These are phyloP conservation scores for Ictidomys tridecemlineatus DNA, from an alignment of 2,113 vertebrate species.

Conservation along the genomic window DNA sequence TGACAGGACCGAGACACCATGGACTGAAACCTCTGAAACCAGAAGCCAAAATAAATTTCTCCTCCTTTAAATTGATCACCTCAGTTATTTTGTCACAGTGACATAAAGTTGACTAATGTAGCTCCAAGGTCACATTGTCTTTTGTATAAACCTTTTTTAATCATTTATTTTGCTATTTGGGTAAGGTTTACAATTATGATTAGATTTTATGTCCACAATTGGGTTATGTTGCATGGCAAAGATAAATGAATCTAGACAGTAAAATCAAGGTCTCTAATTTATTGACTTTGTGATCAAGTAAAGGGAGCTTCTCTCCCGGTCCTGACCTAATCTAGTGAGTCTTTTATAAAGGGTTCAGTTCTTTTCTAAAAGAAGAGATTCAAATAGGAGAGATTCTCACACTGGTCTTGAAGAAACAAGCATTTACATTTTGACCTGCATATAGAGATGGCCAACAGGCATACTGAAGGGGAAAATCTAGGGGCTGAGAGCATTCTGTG, in stretches of 20 bases:
- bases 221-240: background rate
- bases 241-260: background rate
- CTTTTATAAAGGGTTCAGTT: background rate
- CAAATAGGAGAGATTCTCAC: background rate
- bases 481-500: background rate
- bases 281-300: background rate
- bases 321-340: background rate
- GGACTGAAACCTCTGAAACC: background rate
- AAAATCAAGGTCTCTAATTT: background rate
- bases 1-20: background rate
- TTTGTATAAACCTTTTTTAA: background rate
- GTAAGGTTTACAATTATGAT: background rate
- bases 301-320: background rate
- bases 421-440: background rate
- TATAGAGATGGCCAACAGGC: background rate
- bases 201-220: background rate
- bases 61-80: background rate
- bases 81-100: background rate
- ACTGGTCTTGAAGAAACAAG: background rate
- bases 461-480: background rate
- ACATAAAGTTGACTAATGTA: background rate
- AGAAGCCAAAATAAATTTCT: background rate
- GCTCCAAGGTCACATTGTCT: background rate
- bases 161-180: background rate
- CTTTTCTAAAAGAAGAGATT: slow-evolving; percentile 1